Base-by-base conservation (phyloP, 1,140 invertebrate genomes). In the Oreohelix idahoensis region DNA sequence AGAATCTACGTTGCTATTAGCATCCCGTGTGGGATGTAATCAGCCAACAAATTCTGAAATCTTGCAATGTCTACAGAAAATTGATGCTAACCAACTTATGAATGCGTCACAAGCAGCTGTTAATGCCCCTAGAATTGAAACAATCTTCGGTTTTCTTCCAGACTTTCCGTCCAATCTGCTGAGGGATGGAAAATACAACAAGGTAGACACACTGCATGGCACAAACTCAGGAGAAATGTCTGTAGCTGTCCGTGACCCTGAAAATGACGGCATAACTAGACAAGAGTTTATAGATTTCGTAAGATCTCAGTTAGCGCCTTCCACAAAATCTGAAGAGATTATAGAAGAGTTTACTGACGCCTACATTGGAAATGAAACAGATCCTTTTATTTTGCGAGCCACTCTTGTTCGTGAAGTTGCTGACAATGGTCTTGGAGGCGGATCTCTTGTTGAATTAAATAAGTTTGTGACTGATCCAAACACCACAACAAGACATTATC, bases 21-120 rank as follows among this genome's bases (percentile, higher is more conserved):
- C 63, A 20, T 5, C 63, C 17, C 35, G 38, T 8, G 63, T 81
- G 1, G 51, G 51, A 20, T 81, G 79, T 51, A 45, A 15, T 26
- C 29, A 26, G 36, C 11, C 36, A 35, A 32, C 4, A 11, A 71
- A 66, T 17, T 32, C n/a, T 13, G n/a, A 49, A 15, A 35, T 70
- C 29, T n/a, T 81, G 32, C 32, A 39, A 13, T 81, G 79, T 71
- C 32, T 81, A 5, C 79, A 71, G 23, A 71, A 51, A 17, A 29
- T 79, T 26, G 69, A 51, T 29, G 26, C 26, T 45, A 5, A 15
- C 10, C n/a, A 70, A 23, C 66, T 81, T 1, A 29, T 45, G 13
- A 45, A 49, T 15, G 51, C 42, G 13, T 17, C 32, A 20, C 13
- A 29, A 4, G 63, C 35, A 13, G 42, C 17, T 42, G 32, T 51